phyloP scores from a whole-genome alignment of 2,888 invertebrate species.

The Sabatieria punctata region DNA sequence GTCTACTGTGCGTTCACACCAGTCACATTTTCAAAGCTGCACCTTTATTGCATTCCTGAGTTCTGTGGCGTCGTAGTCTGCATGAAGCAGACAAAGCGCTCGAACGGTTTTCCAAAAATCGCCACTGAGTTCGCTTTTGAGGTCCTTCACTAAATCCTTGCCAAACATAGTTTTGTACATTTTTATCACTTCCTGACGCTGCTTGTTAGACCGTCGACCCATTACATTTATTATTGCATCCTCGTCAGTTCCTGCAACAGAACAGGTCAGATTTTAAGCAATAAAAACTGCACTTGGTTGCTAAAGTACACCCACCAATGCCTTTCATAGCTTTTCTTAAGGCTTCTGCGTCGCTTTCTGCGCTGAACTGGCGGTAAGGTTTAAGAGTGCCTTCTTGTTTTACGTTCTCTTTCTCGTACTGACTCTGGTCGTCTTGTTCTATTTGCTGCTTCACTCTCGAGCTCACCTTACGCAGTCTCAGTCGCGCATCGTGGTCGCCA shows the following conservation, averaged over 20 bases:
- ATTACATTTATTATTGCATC: conserved; percentile 54
- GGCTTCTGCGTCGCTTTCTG: conserved; percentile 32
- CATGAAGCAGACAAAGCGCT: conserved; percentile 64
- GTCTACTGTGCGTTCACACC: not conserved
- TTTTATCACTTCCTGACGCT: conserved; percentile 10
- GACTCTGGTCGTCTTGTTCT: conserved; percentile 1
- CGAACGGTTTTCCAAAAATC: conserved; percentile 66
- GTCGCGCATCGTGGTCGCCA: no score
- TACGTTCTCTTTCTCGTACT: conserved; percentile 9
- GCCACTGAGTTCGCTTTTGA: conserved; percentile 61
- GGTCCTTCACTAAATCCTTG: conserved; percentile 51
- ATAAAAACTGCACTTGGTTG: not conserved
- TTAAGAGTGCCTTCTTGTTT: conserved; percentile 34
- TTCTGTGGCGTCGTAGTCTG: conserved; percentile 64
- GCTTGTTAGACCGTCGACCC: conserved; percentile 8
- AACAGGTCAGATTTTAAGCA: not conserved
- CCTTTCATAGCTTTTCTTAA: conserved; percentile 35
- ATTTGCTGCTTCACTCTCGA: not conserved
- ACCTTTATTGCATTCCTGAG: conserved; percentile 57
- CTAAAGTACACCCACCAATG: conserved; percentile 23
- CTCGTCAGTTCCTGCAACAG: conserved; percentile 55
- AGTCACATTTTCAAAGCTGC: no score
- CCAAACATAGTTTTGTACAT: conserved; percentile 12
- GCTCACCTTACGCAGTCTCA: not conserved
- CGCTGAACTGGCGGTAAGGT: conserved; percentile 31